phyloP scores from a whole-genome alignment of 2,797 vertebrate species.

The Anguilla pacifica region DNA sequence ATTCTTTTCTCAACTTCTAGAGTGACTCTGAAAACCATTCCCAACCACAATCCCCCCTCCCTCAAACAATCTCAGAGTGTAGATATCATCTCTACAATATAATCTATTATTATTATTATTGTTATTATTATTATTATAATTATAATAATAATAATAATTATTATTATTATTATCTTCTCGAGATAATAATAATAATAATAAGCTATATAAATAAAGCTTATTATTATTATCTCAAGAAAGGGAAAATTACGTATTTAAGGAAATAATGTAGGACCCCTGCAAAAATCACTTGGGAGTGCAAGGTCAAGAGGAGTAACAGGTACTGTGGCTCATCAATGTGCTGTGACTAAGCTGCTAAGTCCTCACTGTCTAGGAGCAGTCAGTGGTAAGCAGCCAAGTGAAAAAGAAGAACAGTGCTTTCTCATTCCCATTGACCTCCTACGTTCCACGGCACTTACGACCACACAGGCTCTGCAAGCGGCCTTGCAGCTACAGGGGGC shows the following conservation, averaged over 20 bases:
- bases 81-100: too few relatives aligned
- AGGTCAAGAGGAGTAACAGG: slow-evolving; percentile 57
- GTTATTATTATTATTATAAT: too few relatives aligned
- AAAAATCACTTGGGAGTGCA: slow-evolving; percentile 28
- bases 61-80: background rate
- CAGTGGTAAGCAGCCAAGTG: slow-evolving; percentile 59
- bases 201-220: too few relatives aligned
- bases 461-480: slow-evolving; percentile 55
- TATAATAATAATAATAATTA: too few relatives aligned
- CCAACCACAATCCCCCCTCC: background rate
- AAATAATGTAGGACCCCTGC: background rate
- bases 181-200: too few relatives aligned
- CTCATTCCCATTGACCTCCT: slow-evolving; percentile 48
- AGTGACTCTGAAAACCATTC: slow-evolving; percentile 40
- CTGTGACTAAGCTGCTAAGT: slow-evolving; percentile 36
- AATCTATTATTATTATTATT: too few relatives aligned
- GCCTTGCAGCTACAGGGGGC: slow-evolving; percentile 59
- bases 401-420: slow-evolving; percentile 52
- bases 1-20: slow-evolving; percentile 14
- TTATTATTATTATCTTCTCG: too few relatives aligned
- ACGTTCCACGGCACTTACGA: slow-evolving; percentile 47
- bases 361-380: slow-evolving; percentile 46
- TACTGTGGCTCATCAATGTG: slow-evolving; percentile 42
- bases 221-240: background rate
- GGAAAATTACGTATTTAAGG: background rate